phyloP scores from a whole-genome alignment of 1,140 invertebrate genomes.

The Campodea augens region DNA sequence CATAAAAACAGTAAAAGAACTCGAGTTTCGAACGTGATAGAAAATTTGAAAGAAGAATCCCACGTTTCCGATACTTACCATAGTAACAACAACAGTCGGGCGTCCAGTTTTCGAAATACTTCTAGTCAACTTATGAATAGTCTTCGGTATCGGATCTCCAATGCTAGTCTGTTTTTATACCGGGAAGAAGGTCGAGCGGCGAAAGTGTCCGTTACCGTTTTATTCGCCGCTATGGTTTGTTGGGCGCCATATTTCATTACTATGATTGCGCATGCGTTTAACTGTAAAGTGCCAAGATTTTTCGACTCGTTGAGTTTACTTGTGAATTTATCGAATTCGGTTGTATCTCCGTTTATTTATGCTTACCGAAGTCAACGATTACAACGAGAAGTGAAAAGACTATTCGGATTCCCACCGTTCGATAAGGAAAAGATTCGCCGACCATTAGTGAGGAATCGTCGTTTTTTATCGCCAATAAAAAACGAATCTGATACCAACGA shows the following conservation, averaged over 20 bases:
- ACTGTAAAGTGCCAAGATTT: slow-evolving; percentile 20
- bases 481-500: slow-evolving; percentile 19
- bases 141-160: slow-evolving; percentile 51
- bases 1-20: slow-evolving; percentile 45
- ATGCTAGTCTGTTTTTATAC: slow-evolving; percentile 61
- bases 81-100: slow-evolving; percentile 10
- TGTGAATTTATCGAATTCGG: slow-evolving; percentile 42
- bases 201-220: slow-evolving; percentile 48
- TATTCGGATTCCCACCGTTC: slow-evolving; percentile 30
- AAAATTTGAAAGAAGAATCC: too few species aligned
- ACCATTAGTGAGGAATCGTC: slow-evolving; percentile 20
- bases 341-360: slow-evolving; percentile 54
- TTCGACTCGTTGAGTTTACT: slow-evolving; percentile 34
- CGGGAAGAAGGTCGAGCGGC: slow-evolving; percentile 61
- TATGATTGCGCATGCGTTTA: slow-evolving; percentile 27
- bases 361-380: slow-evolving; percentile 54
- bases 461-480: slow-evolving; percentile 20
- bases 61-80: too few species aligned
- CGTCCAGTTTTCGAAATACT: slow-evolving; percentile 14
- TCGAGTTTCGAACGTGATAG: too few species aligned
- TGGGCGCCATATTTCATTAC: slow-evolving; percentile 44
- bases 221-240: slow-evolving; percentile 47
- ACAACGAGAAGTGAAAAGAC: slow-evolving; percentile 41
- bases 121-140: slow-evolving; percentile 31
- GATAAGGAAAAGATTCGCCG: slow-evolving; percentile 18